Evolutionary conservation across 2,888 invertebrate species (phyloP), one percentile per base, ranked within the genome.

Genomic region (Azorinus chamasolen): DNA sequence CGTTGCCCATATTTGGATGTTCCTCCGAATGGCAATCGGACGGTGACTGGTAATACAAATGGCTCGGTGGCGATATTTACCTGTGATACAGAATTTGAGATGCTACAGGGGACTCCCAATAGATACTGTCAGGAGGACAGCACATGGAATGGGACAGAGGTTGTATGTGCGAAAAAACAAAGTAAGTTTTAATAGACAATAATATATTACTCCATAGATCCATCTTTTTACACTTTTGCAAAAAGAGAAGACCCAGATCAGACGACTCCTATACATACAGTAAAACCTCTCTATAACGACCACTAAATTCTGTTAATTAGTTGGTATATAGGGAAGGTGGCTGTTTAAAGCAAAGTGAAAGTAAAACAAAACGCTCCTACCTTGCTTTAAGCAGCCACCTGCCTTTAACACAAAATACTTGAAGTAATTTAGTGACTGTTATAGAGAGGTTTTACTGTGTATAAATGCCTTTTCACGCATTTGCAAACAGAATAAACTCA

Each of bases 1-100:
- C 81, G 88, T 18, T 90, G 89, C 65, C 86, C 86, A 14, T 87
- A 81, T 50, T 43, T 87, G 16, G 72, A 73, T 12, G 59, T 41
- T 79, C 87, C 32, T 64, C 64, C 68, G 25, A 87, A 90, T 76
- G 87, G 89, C 6, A 87, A 86, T 73, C 76, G 74, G 53, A 84
- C 74, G 2, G 70, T 84, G 5, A 71, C 57, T 39, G 86, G 87
- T 1, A 70, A 84, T 43, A 63, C 78, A 3, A 80, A 77, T 3
- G 87, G 85, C 1, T 74, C 81, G 16, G 75, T 58, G 1, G 86
- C 83, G 16, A 77, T 54, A 3, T 88, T 88, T 57, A 78, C 78
- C 55, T 90, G 90, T 71, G 25, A 85, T 41, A 46, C 55, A 4
- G 83, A 79, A 1, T 87, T 63, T 65, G 51, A 59, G 18, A 55